Evolutionary conservation across 2,888 invertebrate genomes (phyloP).

Genomic region (Drosophila kokeensis): DNA sequence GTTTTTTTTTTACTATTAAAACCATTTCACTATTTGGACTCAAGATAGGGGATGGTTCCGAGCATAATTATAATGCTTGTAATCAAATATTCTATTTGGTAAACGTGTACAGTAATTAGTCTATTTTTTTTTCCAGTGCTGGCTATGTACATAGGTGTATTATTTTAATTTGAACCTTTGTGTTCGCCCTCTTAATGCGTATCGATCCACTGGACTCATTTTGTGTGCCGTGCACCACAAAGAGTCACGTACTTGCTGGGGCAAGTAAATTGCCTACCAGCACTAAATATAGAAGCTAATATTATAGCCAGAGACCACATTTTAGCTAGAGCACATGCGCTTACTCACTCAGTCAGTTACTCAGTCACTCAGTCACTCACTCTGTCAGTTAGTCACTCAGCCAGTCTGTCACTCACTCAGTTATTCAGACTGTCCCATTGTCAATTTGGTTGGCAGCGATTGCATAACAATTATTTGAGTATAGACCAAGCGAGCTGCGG

Average conservation of each 20-base stretch:
- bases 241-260: slow-evolving; percentile 51
- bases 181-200: slow-evolving; percentile 47
- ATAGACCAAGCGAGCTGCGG: neutral
- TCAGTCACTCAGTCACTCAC: slow-evolving; percentile 5
- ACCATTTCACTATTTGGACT: neutral
- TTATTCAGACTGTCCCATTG: slow-evolving; percentile 17
- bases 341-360: slow-evolving; percentile 6
- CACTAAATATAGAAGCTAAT: slow-evolving; percentile 52
- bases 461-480: slow-evolving; percentile 58
- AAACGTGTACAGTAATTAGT: neutral
- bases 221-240: slow-evolving; percentile 37
- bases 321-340: slow-evolving; percentile 43
- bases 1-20: neutral
- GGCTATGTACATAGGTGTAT: neutral
- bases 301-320: slow-evolving; percentile 25
- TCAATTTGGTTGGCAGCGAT: slow-evolving; percentile 27
- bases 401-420: slow-evolving; percentile 6
- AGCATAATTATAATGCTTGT: neutral
- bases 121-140: neutral
- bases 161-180: slow-evolving; percentile 30
- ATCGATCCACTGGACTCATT: slow-evolving; percentile 55
- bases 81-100: neutral
- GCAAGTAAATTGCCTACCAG: slow-evolving; percentile 39
- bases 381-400: slow-evolving; percentile 7
- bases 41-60: neutral